A percentile compares a stretch with the other conserved stretches of the same genome.
phyloP scores from a whole-genome alignment of 2,113 vertebrate genomes.

The Antennarius striatus region DNA sequence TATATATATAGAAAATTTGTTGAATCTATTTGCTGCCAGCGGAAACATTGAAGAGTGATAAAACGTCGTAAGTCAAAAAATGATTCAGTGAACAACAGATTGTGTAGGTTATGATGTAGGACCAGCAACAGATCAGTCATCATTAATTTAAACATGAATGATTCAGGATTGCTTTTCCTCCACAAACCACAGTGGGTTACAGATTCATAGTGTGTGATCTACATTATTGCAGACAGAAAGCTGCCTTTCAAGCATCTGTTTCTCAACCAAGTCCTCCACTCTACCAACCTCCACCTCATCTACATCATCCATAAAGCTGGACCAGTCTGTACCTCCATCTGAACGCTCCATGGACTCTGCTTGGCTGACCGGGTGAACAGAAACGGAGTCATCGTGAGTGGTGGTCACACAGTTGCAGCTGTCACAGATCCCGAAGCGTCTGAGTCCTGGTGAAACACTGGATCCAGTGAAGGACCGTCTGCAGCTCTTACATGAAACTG shows the following conservation, averaged over 20 bases:
- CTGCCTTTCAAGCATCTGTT: slow-evolving; percentile 76
- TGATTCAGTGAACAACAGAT: too few species aligned
- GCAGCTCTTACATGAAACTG: slow-evolving; percentile 94
- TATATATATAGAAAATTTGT: neutral
- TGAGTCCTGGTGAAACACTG: slow-evolving; percentile 84
- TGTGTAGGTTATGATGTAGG: too few species aligned
- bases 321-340: slow-evolving; percentile 86
- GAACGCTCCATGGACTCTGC: slow-evolving; percentile 83
- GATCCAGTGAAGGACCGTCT: slow-evolving; percentile 88
- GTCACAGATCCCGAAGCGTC: slow-evolving; percentile 91
- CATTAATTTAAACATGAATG: too few species aligned
- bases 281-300: slow-evolving; percentile 86
- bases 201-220: slow-evolving; percentile 57
- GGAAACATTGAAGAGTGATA: neutral
- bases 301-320: slow-evolving; percentile 91
- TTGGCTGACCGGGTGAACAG: slow-evolving; percentile 82
- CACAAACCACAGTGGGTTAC: neutral
- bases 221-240: slow-evolving; percentile 74
- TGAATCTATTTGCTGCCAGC: neutral
- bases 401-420: slow-evolving; percentile 94
- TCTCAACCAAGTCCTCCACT: slow-evolving; percentile 81
- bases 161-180: neutral
- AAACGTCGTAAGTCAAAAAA: neutral
- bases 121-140: too few species aligned
- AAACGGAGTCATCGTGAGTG: slow-evolving; percentile 81